Base-by-base conservation (phyloP, 2,113 vertebrate species). In the Addax nasomaculatus region DNA sequence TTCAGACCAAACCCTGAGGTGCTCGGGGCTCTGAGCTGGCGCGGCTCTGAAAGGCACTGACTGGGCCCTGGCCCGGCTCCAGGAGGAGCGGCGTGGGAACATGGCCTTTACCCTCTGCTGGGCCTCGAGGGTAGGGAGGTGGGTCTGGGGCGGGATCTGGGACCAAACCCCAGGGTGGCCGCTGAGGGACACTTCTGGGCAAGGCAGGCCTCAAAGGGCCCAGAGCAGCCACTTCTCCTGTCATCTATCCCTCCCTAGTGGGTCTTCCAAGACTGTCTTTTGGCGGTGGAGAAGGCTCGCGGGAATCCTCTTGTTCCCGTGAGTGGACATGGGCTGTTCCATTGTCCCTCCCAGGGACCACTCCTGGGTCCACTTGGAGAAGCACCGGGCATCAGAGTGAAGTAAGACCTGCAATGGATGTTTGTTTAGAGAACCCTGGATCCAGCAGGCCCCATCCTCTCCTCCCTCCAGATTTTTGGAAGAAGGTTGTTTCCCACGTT, bases 81-180 rank as follows among this genome's bases (percentile, higher is more conserved):
- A 97, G 92, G 21, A 10, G 29, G 81, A 47, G 81, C 0, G 2
- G 91, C 39, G 79, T 97, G 97, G 96, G 97, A 97, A 97, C 5
- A 0, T 16, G 94, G 93, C 94, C 95, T 81, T 88, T 29, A 45
- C 73, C 23, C 80, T 39, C 39, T 39, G 49, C 57, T 0, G 45
- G 83, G 73, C 73, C 60, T 33, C 5, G 17, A 5, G 19, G 16
- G 17, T 2, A 79, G 47, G 33, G 23, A 25, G 91, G 4, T 10
- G 47, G 17, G 19, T 16, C 49, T 53, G 76, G 19, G 45, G 5
- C 2, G 36, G 36, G 30, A 25, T 3, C 9, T 1, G 21, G 57
- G 30, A 70, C 83, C 45, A 36, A 70, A 53, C 13, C 39, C 85
- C 87, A 78, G 83, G 23, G 53, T 0, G 1, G 58, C 58, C 78